Conservation (phyloP, 1,140 invertebrate genomes). For the Chionoecetes opilio region DNA sequence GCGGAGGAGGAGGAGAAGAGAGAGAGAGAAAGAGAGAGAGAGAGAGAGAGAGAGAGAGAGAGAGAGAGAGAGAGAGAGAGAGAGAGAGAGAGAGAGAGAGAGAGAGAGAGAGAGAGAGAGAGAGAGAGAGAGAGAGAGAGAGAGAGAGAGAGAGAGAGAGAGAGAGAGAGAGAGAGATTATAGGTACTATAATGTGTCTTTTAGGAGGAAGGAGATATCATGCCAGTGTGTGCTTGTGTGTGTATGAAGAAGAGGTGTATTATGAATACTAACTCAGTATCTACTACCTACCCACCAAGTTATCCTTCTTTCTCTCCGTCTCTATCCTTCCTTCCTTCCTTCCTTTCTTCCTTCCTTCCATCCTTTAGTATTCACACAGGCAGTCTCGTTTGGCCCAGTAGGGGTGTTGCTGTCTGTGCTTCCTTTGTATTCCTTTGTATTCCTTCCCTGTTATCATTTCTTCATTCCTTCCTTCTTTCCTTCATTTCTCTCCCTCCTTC, state of each 20-base stretch:
- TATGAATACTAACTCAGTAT: too few species aligned
- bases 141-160: not conserved
- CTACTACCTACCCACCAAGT: too few species aligned
- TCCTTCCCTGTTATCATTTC: too few species aligned
- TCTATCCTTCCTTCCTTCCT: not conserved
- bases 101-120: not conserved
- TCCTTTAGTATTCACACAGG: too few species aligned
- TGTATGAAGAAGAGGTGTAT: not conserved
- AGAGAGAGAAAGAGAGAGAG: not conserved
- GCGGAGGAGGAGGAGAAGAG: not conserved
- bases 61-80: not conserved
- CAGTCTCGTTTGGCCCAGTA: too few species aligned
- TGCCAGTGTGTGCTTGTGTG: not conserved
- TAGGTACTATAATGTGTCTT: too few species aligned
- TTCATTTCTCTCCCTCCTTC: slow-evolving; percentile 11
- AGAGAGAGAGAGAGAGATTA: too few species aligned
- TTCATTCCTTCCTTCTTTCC: not conserved
- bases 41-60: not conserved
- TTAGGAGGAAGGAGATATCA: too few species aligned
- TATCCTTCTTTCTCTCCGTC: not conserved
- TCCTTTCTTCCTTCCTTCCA: not conserved
- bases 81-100: not conserved
- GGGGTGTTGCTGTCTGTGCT: too few species aligned
- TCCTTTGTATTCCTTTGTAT: too few species aligned
- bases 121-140: not conserved